Base-by-base conservation (phyloP, 2,113 vertebrate genomes). In the Caracal caracal region DNA sequence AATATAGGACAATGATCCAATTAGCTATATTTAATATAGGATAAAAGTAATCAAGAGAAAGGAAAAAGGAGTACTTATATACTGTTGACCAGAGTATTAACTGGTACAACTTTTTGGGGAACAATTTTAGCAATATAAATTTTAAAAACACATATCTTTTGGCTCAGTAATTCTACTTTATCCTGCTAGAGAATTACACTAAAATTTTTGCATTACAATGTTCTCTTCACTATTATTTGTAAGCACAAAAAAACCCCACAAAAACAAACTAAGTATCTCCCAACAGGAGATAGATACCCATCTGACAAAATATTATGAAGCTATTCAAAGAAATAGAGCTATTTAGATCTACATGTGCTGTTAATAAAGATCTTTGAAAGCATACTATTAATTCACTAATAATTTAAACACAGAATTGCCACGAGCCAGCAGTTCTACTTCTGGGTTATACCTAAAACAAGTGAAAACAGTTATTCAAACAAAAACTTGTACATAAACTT, bases 261-360 rank as follows among this genome's bases (percentile, higher is more conserved):
- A 70, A 20, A 40, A 51, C 30, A 63, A 37, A 59, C 22, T 30
- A 93, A 84, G 78, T 78, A 11, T 84, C 49, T 33, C 37, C 61
- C 59, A 68, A 79, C 1, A 71, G 26, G 26, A 33, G 10, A 95
- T 6, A 90, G 51, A 85, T 51, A 65, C 56, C 35, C 24, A 84
- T 61, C 40, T 70, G 19, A 93, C 37, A 33, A 68, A 95, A 35
- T 92, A 95, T 82, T 82, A 88, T 30, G 40, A 90, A 80, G 17
- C 17, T 73, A 40, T 56, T 96, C 80, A 90, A 89, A 73, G 28
- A 85, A 80, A 85, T 22, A 65, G 26, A 92, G 15, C 15, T 93
- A 90, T 53, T 93, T 86, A 90, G 43, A 85, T 53, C 71, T 56
- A 6, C 53, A 35, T 37, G 30, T 93, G 22, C 51, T 86, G 10